Percentiles rank a stretch among this genome's conserved stretches.
Evolutionary conservation across 2,888 invertebrate genomes (phyloP).

Genomic region (Geotrupes spiniger): DNA sequence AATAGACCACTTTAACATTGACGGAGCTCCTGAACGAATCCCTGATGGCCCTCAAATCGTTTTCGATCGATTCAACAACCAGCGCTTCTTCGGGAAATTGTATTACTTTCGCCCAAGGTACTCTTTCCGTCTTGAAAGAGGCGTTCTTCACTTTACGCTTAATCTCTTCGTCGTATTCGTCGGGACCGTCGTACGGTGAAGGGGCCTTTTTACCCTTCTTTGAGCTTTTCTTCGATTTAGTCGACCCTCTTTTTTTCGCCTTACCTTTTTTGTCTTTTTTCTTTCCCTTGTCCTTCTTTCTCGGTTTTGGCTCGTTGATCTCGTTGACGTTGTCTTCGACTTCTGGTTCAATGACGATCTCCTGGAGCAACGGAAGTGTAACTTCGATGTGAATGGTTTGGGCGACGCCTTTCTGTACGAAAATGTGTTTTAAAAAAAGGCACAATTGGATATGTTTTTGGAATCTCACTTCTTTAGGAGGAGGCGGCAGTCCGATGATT

Average conservation of each 20-base stretch:
- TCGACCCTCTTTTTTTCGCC: constrained; percentile 12
- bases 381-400: constrained; percentile 56
- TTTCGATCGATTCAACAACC: constrained; percentile 50
- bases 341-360: constrained; percentile 37
- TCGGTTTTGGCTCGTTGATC: constrained; percentile 36
- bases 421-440: constrained; percentile 7
- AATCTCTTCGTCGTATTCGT: constrained; percentile 36
- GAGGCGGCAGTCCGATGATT: constrained; percentile 55
- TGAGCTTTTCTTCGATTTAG: constrained; percentile 13
- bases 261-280: constrained; percentile 35
- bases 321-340: constrained; percentile 37
- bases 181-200: constrained; percentile 32
- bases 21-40: constrained; percentile 57
- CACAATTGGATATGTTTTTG: not conserved
- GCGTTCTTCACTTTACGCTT: constrained; percentile 42
- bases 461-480: constrained; percentile 53
- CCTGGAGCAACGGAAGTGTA: constrained; percentile 56
- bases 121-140: constrained; percentile 53
- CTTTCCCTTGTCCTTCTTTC: constrained; percentile 49
- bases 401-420: constrained; percentile 38
- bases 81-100: constrained; percentile 55
- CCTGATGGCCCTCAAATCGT: constrained; percentile 53
- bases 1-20: constrained; percentile 54
- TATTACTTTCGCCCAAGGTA: constrained; percentile 56
- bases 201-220: constrained; percentile 19